A percentile compares a stretch with the other conserved stretches of the same genome.
Conservation (phyloP, 2,888 invertebrate species). For the Schrankia costaestrigalis region DNA sequence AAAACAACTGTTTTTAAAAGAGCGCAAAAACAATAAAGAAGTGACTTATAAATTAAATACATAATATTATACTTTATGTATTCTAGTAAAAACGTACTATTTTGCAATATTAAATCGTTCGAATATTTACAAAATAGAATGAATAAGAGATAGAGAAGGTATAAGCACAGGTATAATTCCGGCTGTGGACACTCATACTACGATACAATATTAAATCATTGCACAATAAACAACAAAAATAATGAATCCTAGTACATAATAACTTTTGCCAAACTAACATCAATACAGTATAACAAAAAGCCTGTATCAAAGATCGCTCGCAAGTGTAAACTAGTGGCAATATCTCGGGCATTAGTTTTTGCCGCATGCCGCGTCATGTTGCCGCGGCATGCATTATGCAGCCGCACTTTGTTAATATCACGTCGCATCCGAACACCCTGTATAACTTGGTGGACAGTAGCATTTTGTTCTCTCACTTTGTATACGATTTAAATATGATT, state of each 20-base stretch:
- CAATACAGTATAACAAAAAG: background rate
- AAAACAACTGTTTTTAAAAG: too few relatives aligned
- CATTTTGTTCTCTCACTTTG: slow-evolving; percentile 8
- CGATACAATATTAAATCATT: background rate
- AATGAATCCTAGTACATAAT: slow-evolving; percentile 4
- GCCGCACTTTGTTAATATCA: slow-evolving; percentile 42
- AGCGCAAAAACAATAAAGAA: too few relatives aligned
- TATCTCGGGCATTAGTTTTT: slow-evolving; percentile 34
- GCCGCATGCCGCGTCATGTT: slow-evolving; percentile 18
- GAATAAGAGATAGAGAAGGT: background rate
- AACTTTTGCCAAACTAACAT: too few relatives aligned
- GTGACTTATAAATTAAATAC: too few relatives aligned
- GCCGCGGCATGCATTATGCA: slow-evolving; percentile 50
- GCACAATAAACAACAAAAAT: background rate
- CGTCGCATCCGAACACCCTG: slow-evolving; percentile 21
- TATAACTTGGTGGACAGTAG: slow-evolving; percentile 27
- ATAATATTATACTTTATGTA: too few relatives aligned
- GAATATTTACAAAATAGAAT: too few relatives aligned
- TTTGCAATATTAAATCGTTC: too few relatives aligned
- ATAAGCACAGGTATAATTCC: background rate
- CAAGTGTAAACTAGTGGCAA: slow-evolving; percentile 23
- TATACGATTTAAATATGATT: slow-evolving; percentile 6
- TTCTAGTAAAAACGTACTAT: too few relatives aligned
- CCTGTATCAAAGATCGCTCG: slow-evolving; percentile 13
- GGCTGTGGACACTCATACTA: background rate